Conservation (phyloP, 2,113 vertebrate species). For the Gnathonemus echidnorhynchus region DNA sequence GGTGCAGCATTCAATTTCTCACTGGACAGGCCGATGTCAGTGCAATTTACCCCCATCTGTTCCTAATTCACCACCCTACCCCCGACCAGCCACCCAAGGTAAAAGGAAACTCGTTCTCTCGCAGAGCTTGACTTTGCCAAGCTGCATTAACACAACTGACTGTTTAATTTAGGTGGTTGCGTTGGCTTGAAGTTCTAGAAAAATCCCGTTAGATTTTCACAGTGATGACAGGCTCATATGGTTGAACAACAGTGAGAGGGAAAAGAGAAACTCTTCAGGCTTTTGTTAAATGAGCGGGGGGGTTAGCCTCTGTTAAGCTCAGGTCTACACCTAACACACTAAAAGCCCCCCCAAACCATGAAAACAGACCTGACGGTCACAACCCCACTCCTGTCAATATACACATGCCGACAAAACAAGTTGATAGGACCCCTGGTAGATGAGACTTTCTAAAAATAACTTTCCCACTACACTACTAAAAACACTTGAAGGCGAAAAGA, state of each 20-base stretch:
- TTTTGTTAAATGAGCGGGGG: not conserved
- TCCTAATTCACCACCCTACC: not conserved
- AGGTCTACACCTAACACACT: not conserved
- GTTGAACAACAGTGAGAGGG: not conserved
- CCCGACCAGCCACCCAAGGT: not conserved
- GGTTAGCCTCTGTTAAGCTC: not conserved
- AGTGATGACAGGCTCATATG: not conserved
- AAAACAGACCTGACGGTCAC: not conserved
- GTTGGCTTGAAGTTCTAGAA: not conserved
- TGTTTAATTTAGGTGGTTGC: not conserved
- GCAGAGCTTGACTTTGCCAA: not conserved
- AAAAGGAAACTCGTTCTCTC: not conserved
- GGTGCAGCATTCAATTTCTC: not conserved
- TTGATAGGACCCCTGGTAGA: not conserved
- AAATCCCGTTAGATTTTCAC: not conserved
- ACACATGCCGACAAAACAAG: not conserved
- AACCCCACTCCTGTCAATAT: not conserved
- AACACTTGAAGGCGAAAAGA: not conserved
- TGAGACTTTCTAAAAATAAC: conserved; percentile 16
- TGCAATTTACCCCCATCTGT: not conserved
- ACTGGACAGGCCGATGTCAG: not conserved
- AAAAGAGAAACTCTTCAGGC: not conserved
- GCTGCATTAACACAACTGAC: not conserved
- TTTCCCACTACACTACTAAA: not conserved
- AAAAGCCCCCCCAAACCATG: not conserved